Conservation (phyloP, 1,140 invertebrate genomes). For the Saccostrea glomerata region DNA sequence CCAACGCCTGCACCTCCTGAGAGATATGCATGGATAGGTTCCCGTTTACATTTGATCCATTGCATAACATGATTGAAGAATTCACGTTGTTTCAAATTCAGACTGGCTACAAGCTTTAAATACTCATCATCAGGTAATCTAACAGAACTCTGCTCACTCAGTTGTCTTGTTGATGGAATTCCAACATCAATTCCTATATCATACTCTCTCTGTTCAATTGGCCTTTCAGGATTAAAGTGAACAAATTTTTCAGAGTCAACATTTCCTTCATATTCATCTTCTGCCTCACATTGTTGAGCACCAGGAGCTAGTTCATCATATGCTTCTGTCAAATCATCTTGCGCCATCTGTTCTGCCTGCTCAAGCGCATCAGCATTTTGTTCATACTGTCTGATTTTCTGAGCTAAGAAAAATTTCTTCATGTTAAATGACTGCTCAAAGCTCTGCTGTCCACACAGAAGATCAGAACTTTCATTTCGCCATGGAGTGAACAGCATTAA, state of each 20-base stretch:
- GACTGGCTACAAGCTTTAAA: neutral
- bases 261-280: slow-evolving; percentile 18
- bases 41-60: slow-evolving; percentile 29
- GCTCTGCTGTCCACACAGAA: too few species aligned
- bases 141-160: neutral
- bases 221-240: slow-evolving; percentile 38
- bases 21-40: slow-evolving; percentile 48
- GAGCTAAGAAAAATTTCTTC: neutral
- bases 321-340: neutral
- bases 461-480: too few species aligned
- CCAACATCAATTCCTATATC: slow-evolving; percentile 47
- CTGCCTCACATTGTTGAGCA: slow-evolving; percentile 18
- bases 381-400: slow-evolving; percentile 19
- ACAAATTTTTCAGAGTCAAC: slow-evolving; percentile 16
- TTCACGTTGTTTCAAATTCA: slow-evolving; percentile 47
- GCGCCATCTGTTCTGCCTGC: neutral
- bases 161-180: slow-evolving; percentile 16
- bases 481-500: too few species aligned
- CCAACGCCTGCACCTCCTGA: slow-evolving; percentile 53
- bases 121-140: slow-evolving; percentile 39
- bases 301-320: slow-evolving; percentile 31
- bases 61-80: slow-evolving; percentile 46
- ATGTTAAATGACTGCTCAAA: neutral
- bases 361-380: slow-evolving; percentile 31
- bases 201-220: slow-evolving; percentile 41